Percentiles rank a stretch among this genome's conserved stretches.
Conservation (phyloP, 1,140 invertebrate genomes). For the Bombus waltoni region DNA sequence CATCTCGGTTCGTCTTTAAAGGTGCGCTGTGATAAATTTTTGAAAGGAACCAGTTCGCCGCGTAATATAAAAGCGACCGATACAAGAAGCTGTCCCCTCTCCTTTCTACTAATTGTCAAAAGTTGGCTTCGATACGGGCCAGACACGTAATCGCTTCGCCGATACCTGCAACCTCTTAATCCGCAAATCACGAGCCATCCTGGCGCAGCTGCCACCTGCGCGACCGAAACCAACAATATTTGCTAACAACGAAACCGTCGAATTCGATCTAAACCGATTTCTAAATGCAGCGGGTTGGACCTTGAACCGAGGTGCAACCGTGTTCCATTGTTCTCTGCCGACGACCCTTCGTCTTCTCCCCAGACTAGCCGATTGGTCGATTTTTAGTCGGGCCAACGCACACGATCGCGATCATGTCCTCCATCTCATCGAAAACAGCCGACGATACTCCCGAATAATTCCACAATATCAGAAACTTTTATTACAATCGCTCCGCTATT, state of each 20-base stretch:
- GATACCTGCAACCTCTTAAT: conserved; percentile 45
- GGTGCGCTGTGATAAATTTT: conserved; percentile 31
- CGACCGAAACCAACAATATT: neutral
- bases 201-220: conserved; percentile 25
- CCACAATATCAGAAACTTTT: conserved; percentile 34
- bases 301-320: conserved; percentile 67
- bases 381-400: conserved; percentile 57
- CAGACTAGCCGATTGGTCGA: conserved; percentile 62
- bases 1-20: conserved; percentile 6
- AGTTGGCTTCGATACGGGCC: neutral
- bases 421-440: conserved; percentile 51
- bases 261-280: conserved; percentile 54
- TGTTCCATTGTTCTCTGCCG: conserved; percentile 69
- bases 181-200: conserved; percentile 16
- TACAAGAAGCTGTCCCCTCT: neutral
- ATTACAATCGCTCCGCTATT: neutral
- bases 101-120: conserved; percentile 35
- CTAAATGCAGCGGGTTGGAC: conserved; percentile 55
- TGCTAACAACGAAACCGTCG: conserved; percentile 6
- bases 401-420: conserved; percentile 57
- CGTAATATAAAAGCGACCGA: conserved; percentile 20
- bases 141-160: neutral
- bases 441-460: conserved; percentile 31
- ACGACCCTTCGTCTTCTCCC: conserved; percentile 63
- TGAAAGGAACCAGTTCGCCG: conserved; percentile 30